Base-by-base conservation (phyloP, 2,797 vertebrate species). In the Peromyscus melanophrys region DNA sequence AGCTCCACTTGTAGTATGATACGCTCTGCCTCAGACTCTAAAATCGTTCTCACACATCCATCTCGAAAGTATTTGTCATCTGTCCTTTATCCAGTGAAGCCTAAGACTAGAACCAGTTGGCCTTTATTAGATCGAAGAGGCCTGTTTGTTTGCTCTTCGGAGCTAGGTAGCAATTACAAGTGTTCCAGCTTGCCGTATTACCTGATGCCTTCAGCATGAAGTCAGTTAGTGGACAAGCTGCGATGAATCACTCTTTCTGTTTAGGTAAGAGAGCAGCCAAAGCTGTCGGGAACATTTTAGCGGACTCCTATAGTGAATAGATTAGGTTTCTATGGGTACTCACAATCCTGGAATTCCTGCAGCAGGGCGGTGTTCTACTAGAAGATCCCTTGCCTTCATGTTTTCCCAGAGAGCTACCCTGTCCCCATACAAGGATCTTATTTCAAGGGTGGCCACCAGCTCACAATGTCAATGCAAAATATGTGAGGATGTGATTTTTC, bases 191-290 rank as follows among this genome's bases (percentile, higher is more conserved):
- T 97, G 98, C 97, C 89, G 0, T 89, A 95, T 98, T 98, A 98
- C 98, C 98, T 98, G 96, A 98, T 98, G 97, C 98, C 98, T 97
- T 97, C 90, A 92, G 34, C 97, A 97, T 97, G 98, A 98, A 98
- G 98, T 98, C 98, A 98, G 98, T 95, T 96, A 83, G 96, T 55
- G 13, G 31, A 93, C 95, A 95, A 96, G 97, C 1, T 0, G 77
- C 75, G 88, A 90, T 98, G 98, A 98, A 98, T 98, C 98, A 98
- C 95, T 97, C 94, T 98, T 98, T 98, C 98, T 98, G 98, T 98
- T 98, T 98, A 96, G 98, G 98, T 98, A 98, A 98, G 98, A 98
- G 93, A 92, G 96, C 95, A 81, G 97, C 97, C 97, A 98, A 97
- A 97, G 96, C 96, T 98, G 91, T 96, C 96, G 94, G 98, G 98